Percentiles rank a stretch among this genome's conserved stretches.
These are phyloP conservation scores for Drosophila baimaii DNA, from an alignment of 1,140 invertebrate genomes.

Conservation along the genomic window DNA sequence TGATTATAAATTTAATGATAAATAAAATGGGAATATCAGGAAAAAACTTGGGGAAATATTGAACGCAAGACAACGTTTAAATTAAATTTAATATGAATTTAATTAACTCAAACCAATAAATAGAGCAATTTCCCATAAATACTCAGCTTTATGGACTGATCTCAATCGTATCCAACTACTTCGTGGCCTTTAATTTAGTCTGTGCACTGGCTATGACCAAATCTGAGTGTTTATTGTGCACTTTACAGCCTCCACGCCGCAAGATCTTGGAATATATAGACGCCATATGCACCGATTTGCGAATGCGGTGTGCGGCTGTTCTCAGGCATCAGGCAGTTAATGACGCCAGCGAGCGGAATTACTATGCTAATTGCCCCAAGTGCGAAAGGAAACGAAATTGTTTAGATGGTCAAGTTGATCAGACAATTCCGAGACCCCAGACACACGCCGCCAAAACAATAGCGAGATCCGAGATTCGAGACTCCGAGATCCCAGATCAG, in stretches of 20 bases:
- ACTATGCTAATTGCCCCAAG: conserved; percentile 36
- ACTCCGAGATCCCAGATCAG: conserved; percentile 40
- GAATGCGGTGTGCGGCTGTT: conserved; percentile 21
- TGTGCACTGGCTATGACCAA: conserved; percentile 11
- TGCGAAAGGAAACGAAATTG: conserved; percentile 55
- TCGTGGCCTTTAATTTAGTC: conserved; percentile 10
- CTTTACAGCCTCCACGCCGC: conserved; percentile 17
- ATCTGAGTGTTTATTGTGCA: conserved; percentile 6
- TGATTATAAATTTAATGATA: not conserved
- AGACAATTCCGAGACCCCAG: conserved; percentile 21
- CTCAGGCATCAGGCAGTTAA: conserved; percentile 26
- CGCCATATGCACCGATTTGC: conserved; percentile 15
- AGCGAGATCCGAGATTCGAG: conserved; percentile 28
- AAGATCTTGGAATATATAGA: not conserved
- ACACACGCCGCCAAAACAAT: conserved; percentile 42
- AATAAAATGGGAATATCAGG: not conserved
- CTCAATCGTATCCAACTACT: not conserved
- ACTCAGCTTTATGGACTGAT: not conserved
- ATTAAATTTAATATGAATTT: not conserved
- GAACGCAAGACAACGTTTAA: not conserved
- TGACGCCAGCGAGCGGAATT: conserved; percentile 49
- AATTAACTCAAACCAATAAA: not conserved
- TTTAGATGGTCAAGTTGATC: conserved; percentile 39
- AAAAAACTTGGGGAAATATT: not conserved
- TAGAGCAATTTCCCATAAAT: not conserved